A percentile compares a stretch with the other conserved stretches of the same genome.
Conservation (phyloP, 2,888 invertebrate genomes). For the Kuschelorhynchus macadamiae region DNA sequence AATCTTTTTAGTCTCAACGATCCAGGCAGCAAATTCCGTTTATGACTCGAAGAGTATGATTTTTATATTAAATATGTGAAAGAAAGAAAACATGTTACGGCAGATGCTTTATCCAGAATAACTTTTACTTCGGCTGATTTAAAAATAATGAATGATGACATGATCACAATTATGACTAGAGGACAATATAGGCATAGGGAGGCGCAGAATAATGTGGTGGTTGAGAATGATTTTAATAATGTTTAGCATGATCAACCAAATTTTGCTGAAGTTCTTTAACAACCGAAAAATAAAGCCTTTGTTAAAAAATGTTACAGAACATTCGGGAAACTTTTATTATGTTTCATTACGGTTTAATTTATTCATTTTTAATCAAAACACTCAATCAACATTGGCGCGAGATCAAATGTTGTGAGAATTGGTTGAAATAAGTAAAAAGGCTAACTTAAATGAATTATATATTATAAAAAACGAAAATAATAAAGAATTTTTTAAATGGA, state of each 20-base stretch:
- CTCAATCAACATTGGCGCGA: slow-evolving; percentile 10
- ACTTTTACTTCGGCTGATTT: no score
- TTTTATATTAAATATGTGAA: no score
- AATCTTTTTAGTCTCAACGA: no score
- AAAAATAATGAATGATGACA: no score
- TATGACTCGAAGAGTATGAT: no score
- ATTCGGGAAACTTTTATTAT: slow-evolving; percentile 9
- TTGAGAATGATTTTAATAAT: no score
- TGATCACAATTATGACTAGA: slow-evolving; percentile 40
- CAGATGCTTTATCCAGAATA: no score
- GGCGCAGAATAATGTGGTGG: no score
- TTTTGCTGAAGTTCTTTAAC: slow-evolving; percentile 34
- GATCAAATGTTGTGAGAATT: slow-evolving; percentile 13
- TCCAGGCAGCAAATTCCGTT: no score
- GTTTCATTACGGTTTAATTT: neutral
- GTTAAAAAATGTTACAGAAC: slow-evolving; percentile 6
- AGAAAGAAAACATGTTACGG: no score
- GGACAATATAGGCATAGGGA: slow-evolving; percentile 12
- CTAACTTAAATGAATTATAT: neutral
- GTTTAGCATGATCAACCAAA: slow-evolving; percentile 14
- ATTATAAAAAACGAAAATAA: neutral
- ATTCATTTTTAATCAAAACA: neutral
- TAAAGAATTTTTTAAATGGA: neutral
- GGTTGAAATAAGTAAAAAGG: neutral
- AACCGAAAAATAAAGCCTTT: slow-evolving; percentile 7